Evolutionary conservation across 1,140 invertebrate genomes (phyloP).

Genomic region (Penaeus chinensis): DNA sequence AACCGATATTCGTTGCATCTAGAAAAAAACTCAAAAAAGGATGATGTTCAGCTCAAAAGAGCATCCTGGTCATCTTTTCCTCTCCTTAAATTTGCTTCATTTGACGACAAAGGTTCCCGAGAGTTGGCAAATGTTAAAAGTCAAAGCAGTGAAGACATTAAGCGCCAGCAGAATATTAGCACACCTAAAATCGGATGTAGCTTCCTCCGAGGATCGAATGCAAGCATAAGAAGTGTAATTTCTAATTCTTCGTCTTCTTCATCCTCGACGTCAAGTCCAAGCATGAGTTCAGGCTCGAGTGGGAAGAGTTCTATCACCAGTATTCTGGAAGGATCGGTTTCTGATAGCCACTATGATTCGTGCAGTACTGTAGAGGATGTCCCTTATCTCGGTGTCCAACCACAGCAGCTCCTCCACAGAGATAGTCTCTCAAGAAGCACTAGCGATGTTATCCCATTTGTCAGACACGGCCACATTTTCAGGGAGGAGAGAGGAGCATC

Average conservation of each 20-base stretch:
- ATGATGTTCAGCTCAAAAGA: slow-evolving; percentile 42
- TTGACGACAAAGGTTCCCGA: slow-evolving; percentile 8
- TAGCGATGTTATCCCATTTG: background rate
- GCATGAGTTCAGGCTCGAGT: slow-evolving; percentile 34
- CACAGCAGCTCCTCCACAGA: background rate
- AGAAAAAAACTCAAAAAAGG: slow-evolving; percentile 33
- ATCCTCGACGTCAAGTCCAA: slow-evolving; percentile 38
- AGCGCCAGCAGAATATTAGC: slow-evolving; percentile 8
- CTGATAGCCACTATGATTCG: slow-evolving; percentile 30
- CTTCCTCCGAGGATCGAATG: slow-evolving; percentile 34
- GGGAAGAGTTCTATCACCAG: slow-evolving; percentile 46
- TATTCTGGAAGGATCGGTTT: slow-evolving; percentile 43
- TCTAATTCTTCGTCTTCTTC: slow-evolving; percentile 18
- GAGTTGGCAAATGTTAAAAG: background rate
- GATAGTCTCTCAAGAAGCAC: background rate
- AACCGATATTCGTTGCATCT: slow-evolving; percentile 44
- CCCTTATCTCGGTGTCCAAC: background rate
- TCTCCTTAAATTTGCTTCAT: slow-evolving; percentile 29
- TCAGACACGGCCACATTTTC: background rate
- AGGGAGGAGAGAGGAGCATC: background rate
- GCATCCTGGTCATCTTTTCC: slow-evolving; percentile 50
- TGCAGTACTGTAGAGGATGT: slow-evolving; percentile 16
- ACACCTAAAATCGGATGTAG: slow-evolving; percentile 32
- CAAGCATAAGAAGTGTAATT: slow-evolving; percentile 30
- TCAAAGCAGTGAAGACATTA: slow-evolving; percentile 27